These are phyloP conservation scores for Pimpla rufipes DNA, from an alignment of 2,888 invertebrate genomes.

Conservation along the genomic window DNA sequence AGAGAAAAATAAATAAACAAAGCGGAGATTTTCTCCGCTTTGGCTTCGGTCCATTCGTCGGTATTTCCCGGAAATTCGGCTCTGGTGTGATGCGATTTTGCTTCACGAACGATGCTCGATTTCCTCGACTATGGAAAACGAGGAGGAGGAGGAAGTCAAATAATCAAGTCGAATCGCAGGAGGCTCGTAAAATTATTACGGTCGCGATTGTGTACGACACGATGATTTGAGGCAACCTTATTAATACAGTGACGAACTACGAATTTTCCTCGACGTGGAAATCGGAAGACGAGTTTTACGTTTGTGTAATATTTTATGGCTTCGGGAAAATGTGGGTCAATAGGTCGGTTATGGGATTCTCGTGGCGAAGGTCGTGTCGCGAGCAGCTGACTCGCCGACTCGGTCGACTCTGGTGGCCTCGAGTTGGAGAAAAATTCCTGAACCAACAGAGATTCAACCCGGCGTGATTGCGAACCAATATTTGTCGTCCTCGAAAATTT, in stretches of 20 bases:
- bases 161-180: slow-evolving; percentile 20
- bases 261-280: not conserved
- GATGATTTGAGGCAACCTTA: slow-evolving; percentile 3
- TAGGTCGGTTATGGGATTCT: slow-evolving; percentile 19
- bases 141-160: slow-evolving; percentile 17
- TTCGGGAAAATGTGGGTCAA: slow-evolving; percentile 10
- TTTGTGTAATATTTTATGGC: slow-evolving; percentile 18
- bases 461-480: slow-evolving; percentile 14
- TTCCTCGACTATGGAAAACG: not conserved
- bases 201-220: not conserved
- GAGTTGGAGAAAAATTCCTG: not conserved
- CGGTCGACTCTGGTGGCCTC: not conserved
- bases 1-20: slow-evolving; percentile 56
- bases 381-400: not conserved
- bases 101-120: not conserved
- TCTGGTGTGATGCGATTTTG: slow-evolving; percentile 32
- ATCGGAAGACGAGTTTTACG: not conserved
- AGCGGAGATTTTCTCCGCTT: slow-evolving; percentile 41
- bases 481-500: not conserved
- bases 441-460: not conserved
- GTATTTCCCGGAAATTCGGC: slow-evolving; percentile 40
- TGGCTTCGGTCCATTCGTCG: slow-evolving; percentile 22
- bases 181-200: slow-evolving; percentile 17
- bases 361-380: slow-evolving; percentile 14
- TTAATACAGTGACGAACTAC: not conserved